Percentiles rank a stretch among this genome's conserved stretches.
phyloP scores from a whole-genome alignment of 2,113 vertebrate species.

The Hipposideros armiger region DNA sequence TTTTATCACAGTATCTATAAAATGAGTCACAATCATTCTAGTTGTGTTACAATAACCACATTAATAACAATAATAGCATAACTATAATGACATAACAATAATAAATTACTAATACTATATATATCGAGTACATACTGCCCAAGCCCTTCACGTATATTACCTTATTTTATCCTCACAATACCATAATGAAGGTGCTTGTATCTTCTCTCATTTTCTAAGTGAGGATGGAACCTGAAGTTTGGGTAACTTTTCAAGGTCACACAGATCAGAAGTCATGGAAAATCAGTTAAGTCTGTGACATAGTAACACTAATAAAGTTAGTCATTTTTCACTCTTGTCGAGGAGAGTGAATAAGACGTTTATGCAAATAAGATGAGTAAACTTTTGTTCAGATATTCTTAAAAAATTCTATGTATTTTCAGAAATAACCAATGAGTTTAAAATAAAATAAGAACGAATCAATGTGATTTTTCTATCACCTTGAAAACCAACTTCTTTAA shows the following conservation, averaged over 20 bases:
- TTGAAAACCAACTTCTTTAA: background rate
- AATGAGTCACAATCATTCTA: background rate
- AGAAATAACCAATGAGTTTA: background rate
- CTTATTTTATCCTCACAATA: background rate
- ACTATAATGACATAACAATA: background rate
- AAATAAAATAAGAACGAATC: constrained; percentile 26
- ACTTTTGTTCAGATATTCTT: background rate
- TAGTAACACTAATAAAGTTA: background rate
- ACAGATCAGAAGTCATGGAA: background rate
- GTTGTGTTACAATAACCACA: background rate
- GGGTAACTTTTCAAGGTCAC: background rate
- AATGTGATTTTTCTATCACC: background rate
- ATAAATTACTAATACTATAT: background rate
- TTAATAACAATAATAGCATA: constrained; percentile 1
- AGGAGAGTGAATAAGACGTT: background rate
- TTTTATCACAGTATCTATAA: background rate
- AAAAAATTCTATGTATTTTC: background rate
- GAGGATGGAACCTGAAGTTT: background rate
- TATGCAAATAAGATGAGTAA: background rate
- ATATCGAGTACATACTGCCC: background rate
- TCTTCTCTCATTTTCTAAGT: background rate
- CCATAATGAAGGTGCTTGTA: background rate
- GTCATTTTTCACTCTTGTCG: background rate
- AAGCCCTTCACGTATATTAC: background rate
- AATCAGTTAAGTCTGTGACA: background rate